Conservation (phyloP, 2,113 vertebrate species). For the Pituophis catenifer region DNA sequence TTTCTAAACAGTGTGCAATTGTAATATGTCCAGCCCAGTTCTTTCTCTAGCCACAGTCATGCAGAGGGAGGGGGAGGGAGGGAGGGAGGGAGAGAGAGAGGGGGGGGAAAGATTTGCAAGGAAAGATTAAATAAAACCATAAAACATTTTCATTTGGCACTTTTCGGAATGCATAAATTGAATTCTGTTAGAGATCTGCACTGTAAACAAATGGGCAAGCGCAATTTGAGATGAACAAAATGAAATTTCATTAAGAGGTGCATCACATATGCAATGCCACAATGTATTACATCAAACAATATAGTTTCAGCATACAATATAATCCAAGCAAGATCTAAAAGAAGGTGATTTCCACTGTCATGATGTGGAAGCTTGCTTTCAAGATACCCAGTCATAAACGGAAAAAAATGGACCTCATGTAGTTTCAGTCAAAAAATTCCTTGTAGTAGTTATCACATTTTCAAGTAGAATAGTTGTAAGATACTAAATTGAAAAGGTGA, state of each 20-base stretch:
- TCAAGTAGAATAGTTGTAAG: not conserved
- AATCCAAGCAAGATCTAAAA: not conserved
- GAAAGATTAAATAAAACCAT: conserved; percentile 23
- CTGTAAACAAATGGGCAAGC: conserved; percentile 12
- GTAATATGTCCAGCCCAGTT: not conserved
- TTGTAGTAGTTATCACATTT: not conserved
- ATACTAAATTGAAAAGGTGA: not conserved
- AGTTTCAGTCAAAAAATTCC: not conserved
- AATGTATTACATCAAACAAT: not conserved
- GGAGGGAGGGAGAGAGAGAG: no score
- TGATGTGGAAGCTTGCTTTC: not conserved
- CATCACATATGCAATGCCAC: not conserved
- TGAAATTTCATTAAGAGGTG: not conserved
- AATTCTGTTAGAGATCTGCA: conserved; percentile 1
- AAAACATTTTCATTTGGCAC: conserved; percentile 11
- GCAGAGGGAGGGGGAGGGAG: not conserved
- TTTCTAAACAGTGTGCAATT: not conserved
- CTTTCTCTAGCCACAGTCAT: not conserved
- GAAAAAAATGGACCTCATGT: not conserved
- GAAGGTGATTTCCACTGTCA: not conserved
- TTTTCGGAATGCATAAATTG: not conserved
- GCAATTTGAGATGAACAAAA: not conserved
- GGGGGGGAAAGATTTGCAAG: not conserved
- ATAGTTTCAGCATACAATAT: not conserved
- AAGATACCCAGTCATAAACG: not conserved